Conservation (phyloP, 2,888 invertebrate genomes). For the Cephus nigrinus region DNA sequence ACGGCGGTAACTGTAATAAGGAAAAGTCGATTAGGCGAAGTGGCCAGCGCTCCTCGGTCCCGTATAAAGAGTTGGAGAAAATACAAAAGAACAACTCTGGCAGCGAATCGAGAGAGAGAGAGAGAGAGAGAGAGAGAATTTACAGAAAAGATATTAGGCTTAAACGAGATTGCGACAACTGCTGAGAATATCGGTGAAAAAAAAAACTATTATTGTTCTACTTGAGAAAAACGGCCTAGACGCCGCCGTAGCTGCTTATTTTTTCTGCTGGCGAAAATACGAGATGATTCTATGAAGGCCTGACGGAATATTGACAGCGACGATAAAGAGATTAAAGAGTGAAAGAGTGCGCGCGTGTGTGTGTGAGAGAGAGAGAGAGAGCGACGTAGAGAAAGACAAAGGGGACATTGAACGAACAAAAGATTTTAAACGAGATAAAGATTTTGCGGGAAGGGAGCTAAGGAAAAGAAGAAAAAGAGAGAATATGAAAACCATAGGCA, state of each 20-base stretch:
- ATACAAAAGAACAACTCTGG: no score
- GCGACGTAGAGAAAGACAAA: not conserved
- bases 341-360: not conserved
- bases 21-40: no score
- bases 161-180: not conserved
- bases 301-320: not conserved
- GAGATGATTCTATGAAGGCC: not conserved
- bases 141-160: not conserved
- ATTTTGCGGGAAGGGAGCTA: slow-evolving; percentile 2
- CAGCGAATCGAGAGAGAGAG: no score
- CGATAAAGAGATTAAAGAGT: not conserved
- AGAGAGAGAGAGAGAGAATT: not conserved
- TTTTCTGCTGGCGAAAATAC: not conserved
- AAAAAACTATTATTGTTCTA: no score
- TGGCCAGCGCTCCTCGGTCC: no score
- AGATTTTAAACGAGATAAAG: not conserved
- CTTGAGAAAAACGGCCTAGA: not conserved
- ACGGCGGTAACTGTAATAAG: not conserved
- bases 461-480: slow-evolving; percentile 22
- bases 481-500: slow-evolving; percentile 34
- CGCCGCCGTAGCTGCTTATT: not conserved
- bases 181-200: no score
- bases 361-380: not conserved
- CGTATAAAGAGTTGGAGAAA: no score
- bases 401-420: not conserved